Evolutionary conservation across 1,140 invertebrate genomes (phyloP).

Genomic region (Metopolophium dirhodum): DNA sequence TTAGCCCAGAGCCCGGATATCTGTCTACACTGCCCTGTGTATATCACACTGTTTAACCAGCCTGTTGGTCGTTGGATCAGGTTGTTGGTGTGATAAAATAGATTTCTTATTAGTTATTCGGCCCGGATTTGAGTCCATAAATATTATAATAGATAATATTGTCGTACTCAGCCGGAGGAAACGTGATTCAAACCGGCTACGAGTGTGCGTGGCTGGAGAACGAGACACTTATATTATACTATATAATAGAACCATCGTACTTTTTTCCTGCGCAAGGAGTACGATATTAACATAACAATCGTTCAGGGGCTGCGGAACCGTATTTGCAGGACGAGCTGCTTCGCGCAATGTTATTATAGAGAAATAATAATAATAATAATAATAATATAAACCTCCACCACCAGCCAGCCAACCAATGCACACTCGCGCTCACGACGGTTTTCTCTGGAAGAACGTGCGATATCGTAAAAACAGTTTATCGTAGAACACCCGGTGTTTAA

Average conservation of each 20-base stretch:
- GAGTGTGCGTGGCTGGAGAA: not conserved
- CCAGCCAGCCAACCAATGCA: not conserved
- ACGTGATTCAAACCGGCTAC: not conserved
- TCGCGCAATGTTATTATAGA: not conserved
- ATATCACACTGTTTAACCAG: too few species aligned
- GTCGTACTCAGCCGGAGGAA: not conserved
- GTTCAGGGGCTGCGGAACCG: not conserved
- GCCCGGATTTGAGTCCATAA: not conserved
- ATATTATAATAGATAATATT: not conserved
- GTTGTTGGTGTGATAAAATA: not conserved
- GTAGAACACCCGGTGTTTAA: slow-evolving; percentile 51
- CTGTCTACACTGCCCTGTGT: too few species aligned
- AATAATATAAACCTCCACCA: not conserved
- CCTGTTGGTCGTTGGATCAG: too few species aligned
- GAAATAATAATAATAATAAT: slow-evolving; percentile 23
- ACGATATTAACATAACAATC: slow-evolving; percentile 5
- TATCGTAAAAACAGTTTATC: slow-evolving; percentile 53
- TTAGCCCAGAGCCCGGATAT: too few species aligned
- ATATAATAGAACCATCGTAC: not conserved
- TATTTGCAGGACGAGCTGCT: not conserved
- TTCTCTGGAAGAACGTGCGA: not conserved
- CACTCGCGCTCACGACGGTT: not conserved
- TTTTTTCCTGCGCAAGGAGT: not conserved
- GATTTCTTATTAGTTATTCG: not conserved
- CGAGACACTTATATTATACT: not conserved